Base-by-base conservation (phyloP, 2,888 invertebrate species). In the Perizoma affinitatum region DNA sequence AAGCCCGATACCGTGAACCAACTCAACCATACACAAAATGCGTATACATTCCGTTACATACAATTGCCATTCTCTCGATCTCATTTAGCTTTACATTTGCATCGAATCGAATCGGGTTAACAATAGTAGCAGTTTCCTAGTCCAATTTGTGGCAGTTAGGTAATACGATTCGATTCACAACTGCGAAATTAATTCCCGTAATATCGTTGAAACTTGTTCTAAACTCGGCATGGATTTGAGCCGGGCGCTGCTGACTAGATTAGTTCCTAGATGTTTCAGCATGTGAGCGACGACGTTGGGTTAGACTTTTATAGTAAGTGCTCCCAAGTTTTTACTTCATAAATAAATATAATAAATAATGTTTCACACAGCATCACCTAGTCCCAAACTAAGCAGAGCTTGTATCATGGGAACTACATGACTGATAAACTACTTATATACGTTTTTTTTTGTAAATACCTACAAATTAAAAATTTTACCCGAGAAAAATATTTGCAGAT, bases 81-180 rank as follows among this genome's bases (percentile, higher is more conserved):
- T 61, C 58, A 65, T 58, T 57, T 57, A 59, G 59, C 58, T 56
- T 59, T 54, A 55, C 59, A 62, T 51, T 55, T 45, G 53, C 41
- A 53, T 59, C 43, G 52, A 54, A 53, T 59, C 43, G 52, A 54
- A 35, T 61, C 51, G 46, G 53, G 47, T 44, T 34, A 40, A 61
- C 68, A 66, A 63, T 71, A 54, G 78, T 73, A 72, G 44, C 44
- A 62, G 49, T 33, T 63, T 66, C 54, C 68, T 62, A 68, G 65
- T 73, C 69, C 78, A 77, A 78, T 79, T 79, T 78, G 80, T 66
- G 71, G 70, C 65, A 71, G 73, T 76, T 73, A 74, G 73, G 69
- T 77, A 73, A 76, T 72, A 70, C 69, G 73, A 76, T 78, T 80
- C 73, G 73, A 79, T 76, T 78, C 71, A 66, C 65, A 61, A 76